Base-by-base conservation (phyloP, 2,888 invertebrate genomes). In the Epirrita christyi region DNA sequence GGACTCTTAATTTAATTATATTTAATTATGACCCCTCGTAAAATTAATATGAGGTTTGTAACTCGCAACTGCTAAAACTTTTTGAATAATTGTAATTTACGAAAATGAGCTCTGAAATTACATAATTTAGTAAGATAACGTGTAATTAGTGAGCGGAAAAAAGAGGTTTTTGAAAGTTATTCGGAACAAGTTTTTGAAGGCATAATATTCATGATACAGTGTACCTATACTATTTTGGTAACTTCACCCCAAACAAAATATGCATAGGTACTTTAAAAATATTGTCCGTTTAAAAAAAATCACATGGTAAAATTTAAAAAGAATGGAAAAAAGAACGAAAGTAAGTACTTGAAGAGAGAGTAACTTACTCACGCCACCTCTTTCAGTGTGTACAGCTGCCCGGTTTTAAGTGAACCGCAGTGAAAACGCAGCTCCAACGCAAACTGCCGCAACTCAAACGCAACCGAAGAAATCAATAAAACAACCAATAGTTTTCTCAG, bases 331-430 rank as follows among this genome's bases (percentile, higher is more conserved):
- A 68, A 68, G 60, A 67, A 64, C 61, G 73, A 68, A 68, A 68
- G 64, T 70, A 68, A 72, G 73, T 64, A 59, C n/a, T n/a, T 56
- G 21, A 21, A 21, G 21, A n/a, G n/a, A n/a, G n/a, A 55, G 29
- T 8, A 41, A 51, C 61, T 61, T 66, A 70, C 73, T 66, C 55
- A 63, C 68, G 68, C 67, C 65, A 70, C 60, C 65, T 59, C 63
- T 63, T 62, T 66, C 60, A 60, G 66, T 66, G 73, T 72, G 63
- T 64, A 65, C 59, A 68, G 66, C 55, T 63, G 63, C 65, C 68
- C 66, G 67, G 62, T 66, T 65, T 53, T 59, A 51, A 57, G 43
- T 59, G 55, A 49, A 45, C 61, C 59, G 66, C 55, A 58, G 21
- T 6, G 37, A 5, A 41, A 44, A 63, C 60, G 57, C 54, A 60